A percentile compares a stretch with the other conserved stretches of the same genome.
phyloP scores from a whole-genome alignment of 2,113 vertebrate genomes.

The Herpetotheres cachinnans region DNA sequence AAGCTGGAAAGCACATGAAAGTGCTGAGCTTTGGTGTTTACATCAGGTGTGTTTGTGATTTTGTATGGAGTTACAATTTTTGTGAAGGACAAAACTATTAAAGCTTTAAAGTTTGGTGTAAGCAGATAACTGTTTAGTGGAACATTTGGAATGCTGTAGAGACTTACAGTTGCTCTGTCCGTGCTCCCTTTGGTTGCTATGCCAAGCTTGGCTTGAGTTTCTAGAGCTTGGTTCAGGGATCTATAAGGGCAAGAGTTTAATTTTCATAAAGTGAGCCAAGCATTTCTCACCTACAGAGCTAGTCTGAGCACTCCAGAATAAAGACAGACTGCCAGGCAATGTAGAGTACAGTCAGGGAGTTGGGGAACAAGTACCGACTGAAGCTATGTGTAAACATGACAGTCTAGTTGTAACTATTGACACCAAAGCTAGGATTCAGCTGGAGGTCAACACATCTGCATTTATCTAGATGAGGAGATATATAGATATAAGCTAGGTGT shows the following conservation, averaged over 20 bases:
- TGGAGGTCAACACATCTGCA: background rate
- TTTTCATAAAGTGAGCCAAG: background rate
- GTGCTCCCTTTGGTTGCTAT: background rate
- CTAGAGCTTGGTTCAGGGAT: background rate
- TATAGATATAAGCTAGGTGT: background rate
- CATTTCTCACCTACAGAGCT: background rate
- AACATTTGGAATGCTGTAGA: background rate
- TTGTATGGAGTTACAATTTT: background rate
- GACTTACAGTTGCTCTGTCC: background rate
- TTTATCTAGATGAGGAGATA: background rate
- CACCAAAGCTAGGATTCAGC: background rate
- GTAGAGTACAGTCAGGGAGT: background rate
- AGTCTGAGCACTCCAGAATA: background rate
- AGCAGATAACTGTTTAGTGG: background rate
- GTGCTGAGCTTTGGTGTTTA: background rate
- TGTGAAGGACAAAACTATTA: background rate
- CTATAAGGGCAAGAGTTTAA: background rate
- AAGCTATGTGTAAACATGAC: background rate
- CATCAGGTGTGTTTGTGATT: background rate
- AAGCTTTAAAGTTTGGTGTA: background rate
- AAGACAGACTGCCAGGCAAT: background rate
- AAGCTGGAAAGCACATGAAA: background rate
- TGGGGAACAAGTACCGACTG: background rate
- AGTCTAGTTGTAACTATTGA: background rate
- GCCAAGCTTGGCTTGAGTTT: background rate